These are phyloP conservation scores for Cheilosia vernalis DNA, from an alignment of 2,888 invertebrate species.

Conservation along the genomic window DNA sequence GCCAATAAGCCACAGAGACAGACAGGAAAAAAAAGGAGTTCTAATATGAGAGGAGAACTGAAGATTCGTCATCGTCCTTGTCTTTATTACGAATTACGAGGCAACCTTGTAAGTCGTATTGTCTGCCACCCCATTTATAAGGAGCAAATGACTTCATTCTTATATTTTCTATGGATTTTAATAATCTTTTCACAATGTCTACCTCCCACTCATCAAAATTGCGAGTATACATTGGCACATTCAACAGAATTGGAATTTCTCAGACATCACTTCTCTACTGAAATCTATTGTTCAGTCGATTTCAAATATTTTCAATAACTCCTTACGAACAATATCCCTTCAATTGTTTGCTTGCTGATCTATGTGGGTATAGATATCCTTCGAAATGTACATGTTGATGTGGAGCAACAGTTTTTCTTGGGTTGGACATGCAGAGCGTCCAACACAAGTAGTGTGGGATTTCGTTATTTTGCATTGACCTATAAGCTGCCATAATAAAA, in stretches of 20 bases:
- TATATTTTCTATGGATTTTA: background rate
- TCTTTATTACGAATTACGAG: background rate
- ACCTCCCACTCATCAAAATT: background rate
- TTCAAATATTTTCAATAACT: conserved; percentile 84
- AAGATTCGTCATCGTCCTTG: background rate
- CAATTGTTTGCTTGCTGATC: conserved; percentile 75
- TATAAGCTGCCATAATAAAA: conserved; percentile 18
- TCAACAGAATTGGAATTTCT: conserved; percentile 34
- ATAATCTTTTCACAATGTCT: too few species aligned
- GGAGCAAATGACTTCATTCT: conserved; percentile 2
- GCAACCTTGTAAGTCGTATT: background rate
- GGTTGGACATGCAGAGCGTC: conserved; percentile 41
- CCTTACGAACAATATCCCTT: conserved; percentile 84
- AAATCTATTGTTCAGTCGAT: conserved; percentile 83
- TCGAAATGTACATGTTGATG: background rate
- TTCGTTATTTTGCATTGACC: conserved; percentile 28
- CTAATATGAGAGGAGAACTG: background rate
- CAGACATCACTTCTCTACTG: conserved; percentile 83
- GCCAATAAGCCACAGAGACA: background rate
- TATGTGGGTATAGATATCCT: background rate
- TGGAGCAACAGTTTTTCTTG: too few species aligned
- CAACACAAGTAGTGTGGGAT: conserved; percentile 67
- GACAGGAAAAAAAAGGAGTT: background rate
- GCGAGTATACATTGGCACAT: background rate
- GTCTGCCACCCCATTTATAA: background rate